Evolutionary conservation across 2,888 invertebrate species (phyloP), one percentile per base, ranked within the genome.

Genomic region (Aethes cnicana): DNA sequence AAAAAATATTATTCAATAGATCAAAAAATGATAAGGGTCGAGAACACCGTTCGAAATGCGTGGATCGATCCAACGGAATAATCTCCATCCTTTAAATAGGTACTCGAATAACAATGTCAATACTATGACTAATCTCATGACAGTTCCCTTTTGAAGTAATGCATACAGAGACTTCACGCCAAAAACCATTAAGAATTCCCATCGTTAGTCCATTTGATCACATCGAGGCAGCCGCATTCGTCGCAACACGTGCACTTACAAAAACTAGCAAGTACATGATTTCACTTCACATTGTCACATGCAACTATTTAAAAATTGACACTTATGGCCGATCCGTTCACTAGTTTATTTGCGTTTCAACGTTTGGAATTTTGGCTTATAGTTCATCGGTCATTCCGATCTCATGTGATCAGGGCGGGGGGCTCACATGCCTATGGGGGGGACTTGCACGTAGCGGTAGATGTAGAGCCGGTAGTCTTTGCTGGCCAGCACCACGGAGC

Each of bases 401-500:
- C 84, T 82, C 79, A 81, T 81, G 74, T 81, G 77, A 74, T 79
- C 71, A 66, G 73, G 68, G 57, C 84, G 84, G 59, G 72, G 66
- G 71, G 72, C 77, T 89, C 88, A 95, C 92, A 95, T 93, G 76
- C 95, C 95, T 77, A 96, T 95, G 58, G 96, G 96, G 75, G 96
- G 96, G 75, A 96, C 95, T 90, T 96, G 97, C 72, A 97, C 96
- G 91, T 99, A 99, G 84, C 98, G 97, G 91, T 99, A 99, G 84
- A 99, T 98, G 92, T 99, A 99, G 61, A 99, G 94, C 57, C 99
- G 95, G 88, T 99, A 99, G 84, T 99, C 99, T 91, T 99, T 99
- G 92, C 98, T 98, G 64, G 99, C 99, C 69, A 99, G 92, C 35
- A 99, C 99, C 52, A 99, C 98, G 47, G 98, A 98, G 26, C 98